phyloP scores from a whole-genome alignment of 1,140 invertebrate species.

The Drosophila rhopaloa region DNA sequence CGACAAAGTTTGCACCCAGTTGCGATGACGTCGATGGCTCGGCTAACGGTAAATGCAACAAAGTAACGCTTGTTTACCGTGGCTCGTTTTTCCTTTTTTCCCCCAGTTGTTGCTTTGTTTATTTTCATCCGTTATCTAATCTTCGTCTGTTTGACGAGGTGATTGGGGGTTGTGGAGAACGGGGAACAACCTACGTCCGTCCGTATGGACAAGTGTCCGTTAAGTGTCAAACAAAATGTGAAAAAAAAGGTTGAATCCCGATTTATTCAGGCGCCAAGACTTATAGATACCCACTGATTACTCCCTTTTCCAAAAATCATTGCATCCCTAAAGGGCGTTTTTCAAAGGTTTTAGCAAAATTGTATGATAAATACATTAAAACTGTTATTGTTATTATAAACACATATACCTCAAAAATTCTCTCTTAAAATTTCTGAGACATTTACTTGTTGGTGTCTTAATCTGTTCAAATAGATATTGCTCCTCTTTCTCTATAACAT shows the following conservation, averaged over 20 bases:
- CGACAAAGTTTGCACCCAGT: conserved; percentile 29
- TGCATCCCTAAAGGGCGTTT: too few relatives aligned
- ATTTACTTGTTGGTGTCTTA: too few relatives aligned
- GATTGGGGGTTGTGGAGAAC: neutral
- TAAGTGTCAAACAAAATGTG: conserved; percentile 68
- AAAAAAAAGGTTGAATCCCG: conserved; percentile 2
- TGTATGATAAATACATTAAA: too few relatives aligned
- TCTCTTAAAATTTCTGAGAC: too few relatives aligned
- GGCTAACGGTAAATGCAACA: conserved; percentile 36
- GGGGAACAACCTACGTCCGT: conserved; percentile 11
- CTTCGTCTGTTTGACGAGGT: neutral
- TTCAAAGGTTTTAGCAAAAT: too few relatives aligned
- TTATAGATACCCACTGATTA: neutral
- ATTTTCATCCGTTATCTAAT: conserved; percentile 37
- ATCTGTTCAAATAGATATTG: too few relatives aligned
- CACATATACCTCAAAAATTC: too few relatives aligned
- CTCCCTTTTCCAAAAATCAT: too few relatives aligned
- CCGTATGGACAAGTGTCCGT: conserved; percentile 65
- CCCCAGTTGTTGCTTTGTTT: conserved; percentile 2
- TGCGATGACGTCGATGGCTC: conserved; percentile 28
- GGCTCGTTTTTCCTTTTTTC: neutral
- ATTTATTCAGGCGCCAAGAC: neutral
- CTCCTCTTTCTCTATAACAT: too few relatives aligned
- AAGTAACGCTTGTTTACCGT: conserved; percentile 27
- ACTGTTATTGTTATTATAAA: too few relatives aligned